A percentile compares a stretch with the other conserved stretches of the same genome.
These are phyloP conservation scores for Micromesistius poutassou DNA, from an alignment of 2,797 vertebrate species.

Conservation along the genomic window DNA sequence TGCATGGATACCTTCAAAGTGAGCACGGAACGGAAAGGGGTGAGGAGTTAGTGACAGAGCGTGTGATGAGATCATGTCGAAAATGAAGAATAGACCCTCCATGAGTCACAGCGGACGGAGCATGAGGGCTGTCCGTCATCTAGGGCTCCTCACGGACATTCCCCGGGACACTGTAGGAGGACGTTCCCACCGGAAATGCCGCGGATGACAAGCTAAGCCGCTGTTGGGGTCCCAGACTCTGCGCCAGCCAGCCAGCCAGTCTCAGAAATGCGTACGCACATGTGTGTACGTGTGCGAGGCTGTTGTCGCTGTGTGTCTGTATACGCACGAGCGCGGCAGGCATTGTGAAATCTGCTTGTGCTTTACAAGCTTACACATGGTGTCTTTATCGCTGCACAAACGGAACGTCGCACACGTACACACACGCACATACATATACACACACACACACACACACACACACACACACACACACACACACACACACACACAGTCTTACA, in stretches of 20 bases:
- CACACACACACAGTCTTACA: conserved; percentile 39
- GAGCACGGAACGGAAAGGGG: neutral
- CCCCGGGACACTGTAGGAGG: too few relatives aligned
- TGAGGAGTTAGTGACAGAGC: neutral
- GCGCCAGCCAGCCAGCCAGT: neutral
- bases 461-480: conserved; percentile 28
- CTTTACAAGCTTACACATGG: too few relatives aligned
- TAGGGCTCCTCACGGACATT: too few relatives aligned
- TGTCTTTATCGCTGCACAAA: conserved; percentile 34
- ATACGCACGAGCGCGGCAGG: neutral
- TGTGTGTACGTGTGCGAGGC: neutral
- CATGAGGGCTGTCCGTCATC: too few relatives aligned
- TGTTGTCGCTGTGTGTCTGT: neutral
- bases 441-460: conserved; percentile 20
- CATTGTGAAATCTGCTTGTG: too few relatives aligned
- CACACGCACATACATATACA: neutral
- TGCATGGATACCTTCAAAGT: neutral
- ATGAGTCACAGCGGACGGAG: too few relatives aligned
- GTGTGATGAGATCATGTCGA: neutral
- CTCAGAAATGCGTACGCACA: too few relatives aligned
- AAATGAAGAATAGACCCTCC: neutral
- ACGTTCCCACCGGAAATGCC: neutral
- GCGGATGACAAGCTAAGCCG: neutral
- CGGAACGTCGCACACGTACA: conserved; percentile 6
- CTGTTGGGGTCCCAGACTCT: neutral